phyloP scores from a whole-genome alignment of 2,113 vertebrate species.

The Misgurnus anguillicaudatus region DNA sequence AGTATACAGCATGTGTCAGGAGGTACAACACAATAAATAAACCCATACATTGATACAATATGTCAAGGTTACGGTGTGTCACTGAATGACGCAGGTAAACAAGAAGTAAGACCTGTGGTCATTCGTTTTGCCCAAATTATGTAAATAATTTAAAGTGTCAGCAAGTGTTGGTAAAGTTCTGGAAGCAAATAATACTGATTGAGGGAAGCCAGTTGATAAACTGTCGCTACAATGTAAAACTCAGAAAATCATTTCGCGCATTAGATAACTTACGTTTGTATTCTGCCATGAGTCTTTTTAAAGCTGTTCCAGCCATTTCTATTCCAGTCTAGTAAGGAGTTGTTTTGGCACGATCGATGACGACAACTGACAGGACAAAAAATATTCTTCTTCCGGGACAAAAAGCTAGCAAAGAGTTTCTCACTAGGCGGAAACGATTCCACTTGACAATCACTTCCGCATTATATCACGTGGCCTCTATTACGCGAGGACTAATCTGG shows the following conservation, averaged over 20 bases:
- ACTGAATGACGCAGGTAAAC: not conserved
- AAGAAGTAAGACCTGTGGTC: not conserved
- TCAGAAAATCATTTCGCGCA: too few relatives aligned
- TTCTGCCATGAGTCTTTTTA: conserved; percentile 59
- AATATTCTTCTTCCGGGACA: conserved; percentile 35
- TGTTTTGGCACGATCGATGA: conserved; percentile 24
- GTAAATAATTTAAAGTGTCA: not conserved
- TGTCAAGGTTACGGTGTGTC: not conserved
- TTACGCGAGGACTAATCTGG: not conserved
- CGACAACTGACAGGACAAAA: conserved; percentile 14
- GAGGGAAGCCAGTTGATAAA: not conserved
- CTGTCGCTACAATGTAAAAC: not conserved
- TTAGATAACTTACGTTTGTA: conserved; percentile 51
- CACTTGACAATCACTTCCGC: conserved; percentile 3
- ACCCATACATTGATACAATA: not conserved
- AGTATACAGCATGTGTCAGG: too few relatives aligned
- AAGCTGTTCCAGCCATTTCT: conserved; percentile 55
- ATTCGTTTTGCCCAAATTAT: not conserved
- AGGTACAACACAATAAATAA: not conserved
- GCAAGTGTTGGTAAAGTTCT: conserved; percentile 8
- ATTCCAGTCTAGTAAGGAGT: not conserved
- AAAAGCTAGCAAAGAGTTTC: not conserved
- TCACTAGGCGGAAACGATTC: not conserved
- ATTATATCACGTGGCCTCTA: not conserved
- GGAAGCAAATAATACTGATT: not conserved